Conservation (phyloP, 1,140 invertebrate species). For the Drosophila mojavensis region DNA sequence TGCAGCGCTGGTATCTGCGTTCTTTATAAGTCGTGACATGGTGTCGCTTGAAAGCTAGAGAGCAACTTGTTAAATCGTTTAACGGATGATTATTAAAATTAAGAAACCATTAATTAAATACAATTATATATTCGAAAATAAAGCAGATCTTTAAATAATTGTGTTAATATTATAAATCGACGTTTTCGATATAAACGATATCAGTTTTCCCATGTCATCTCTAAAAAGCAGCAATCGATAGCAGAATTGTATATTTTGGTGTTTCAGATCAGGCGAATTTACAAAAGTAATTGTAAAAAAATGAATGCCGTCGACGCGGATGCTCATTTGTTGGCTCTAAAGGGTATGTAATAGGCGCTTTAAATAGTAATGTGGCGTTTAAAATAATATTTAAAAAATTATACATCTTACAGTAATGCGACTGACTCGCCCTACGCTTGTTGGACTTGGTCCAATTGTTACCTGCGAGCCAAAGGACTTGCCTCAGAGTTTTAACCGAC, state of each 20-base stretch:
- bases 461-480: slow-evolving; percentile 61
- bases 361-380: no score
- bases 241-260: slow-evolving; percentile 2
- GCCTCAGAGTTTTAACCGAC: slow-evolving; percentile 42
- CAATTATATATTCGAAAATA: no score
- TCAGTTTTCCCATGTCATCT: not conserved
- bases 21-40: slow-evolving; percentile 89
- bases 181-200: slow-evolving; percentile 1
- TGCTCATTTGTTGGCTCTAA: slow-evolving; percentile 64
- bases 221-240: slow-evolving; percentile 1
- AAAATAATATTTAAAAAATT: not conserved
- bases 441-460: slow-evolving; percentile 59
- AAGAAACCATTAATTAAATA: not conserved
- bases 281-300: not conserved
- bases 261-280: slow-evolving; percentile 17
- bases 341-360: no score
- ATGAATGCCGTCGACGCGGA: slow-evolving; percentile 61
- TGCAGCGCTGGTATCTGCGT: slow-evolving; percentile 91
- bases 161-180: not conserved
- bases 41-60: slow-evolving; percentile 75
- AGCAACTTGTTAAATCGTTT: not conserved
- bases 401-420: slow-evolving; percentile 52
- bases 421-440: slow-evolving; percentile 62
- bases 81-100: not conserved
- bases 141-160: not conserved